Evolutionary conservation across 2,113 vertebrate species (phyloP), one percentile per base, ranked within the genome.

Genomic region (Triplophysa siluroides): DNA sequence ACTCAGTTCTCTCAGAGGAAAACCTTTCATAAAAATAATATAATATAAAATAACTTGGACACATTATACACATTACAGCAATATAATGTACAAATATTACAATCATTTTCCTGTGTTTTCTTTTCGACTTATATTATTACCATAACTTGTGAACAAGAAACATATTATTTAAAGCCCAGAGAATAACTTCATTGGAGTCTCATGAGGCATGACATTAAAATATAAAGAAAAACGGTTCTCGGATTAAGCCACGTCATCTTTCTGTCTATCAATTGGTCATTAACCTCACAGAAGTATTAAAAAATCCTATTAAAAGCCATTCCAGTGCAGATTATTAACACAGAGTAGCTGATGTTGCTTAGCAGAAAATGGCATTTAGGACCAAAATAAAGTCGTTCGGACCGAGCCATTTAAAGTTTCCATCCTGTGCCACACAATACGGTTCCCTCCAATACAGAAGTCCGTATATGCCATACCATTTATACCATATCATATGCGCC

Each of bases 81-180:
- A 92, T 89, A 88, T 92, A 83, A 92, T 93, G 90, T 93, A 93
- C 92, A 94, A 93, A 93, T 94, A 92, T 94, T 93, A 94, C 93
- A 94, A 94, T 94, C 90, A 92, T 91, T 92, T 93, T 88, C 83
- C 88, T 90, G 84, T 88, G 74, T 86, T 83, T 83, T 85, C 85
- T 86, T 84, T 86, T 84, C 76, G 82, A 85, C 85, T 89, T 85
- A 81, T 90, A 91, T 90, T 86, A 89, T 90, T 86, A 86, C 84
- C 86, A 78, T 86, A 81, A 87, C 74, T 89, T 88, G 88, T 93
- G 92, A 90, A 91, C 86, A 92, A 91, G 68, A 75, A 81, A 92
- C 86, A 90, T 89, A 88, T 89, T 87, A 88, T 86, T 91, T 91
- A 91, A 93, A 93, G 91, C 91, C 90, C 89, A 91, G 88, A 92